Evolutionary conservation across 2,888 invertebrate species (phyloP).

Genomic region (Siphonodentalium dalli): DNA sequence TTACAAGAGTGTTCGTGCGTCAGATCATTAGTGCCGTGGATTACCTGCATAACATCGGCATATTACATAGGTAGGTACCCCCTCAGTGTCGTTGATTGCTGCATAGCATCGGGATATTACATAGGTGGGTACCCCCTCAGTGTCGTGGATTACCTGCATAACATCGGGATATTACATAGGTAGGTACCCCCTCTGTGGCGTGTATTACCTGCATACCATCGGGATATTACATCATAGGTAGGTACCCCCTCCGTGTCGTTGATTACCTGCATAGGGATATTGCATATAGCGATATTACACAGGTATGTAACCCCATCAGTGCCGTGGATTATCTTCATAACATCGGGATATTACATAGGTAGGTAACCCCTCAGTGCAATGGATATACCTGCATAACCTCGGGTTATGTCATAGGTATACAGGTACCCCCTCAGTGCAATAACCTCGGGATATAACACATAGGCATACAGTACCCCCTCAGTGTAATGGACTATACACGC

Average conservation of each 20-base stretch:
- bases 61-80: conserved; percentile 59
- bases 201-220: no score
- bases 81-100: no score
- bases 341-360: conserved; percentile 62
- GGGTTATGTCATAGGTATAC: no score
- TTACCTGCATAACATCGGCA: conserved; percentile 60
- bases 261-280: conserved; percentile 62
- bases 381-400: no score
- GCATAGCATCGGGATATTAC: no score
- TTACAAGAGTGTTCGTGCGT: conserved; percentile 54
- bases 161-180: conserved; percentile 61
- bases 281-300: no score
- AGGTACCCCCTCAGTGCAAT: conserved; percentile 62
- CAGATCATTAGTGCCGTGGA: conserved; percentile 62
- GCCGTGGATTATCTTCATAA: conserved; percentile 62
- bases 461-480: no score
- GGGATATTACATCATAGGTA: no score
- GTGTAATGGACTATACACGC: no score
- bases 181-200: no score
- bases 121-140: no score
- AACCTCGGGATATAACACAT: conserved; percentile 60
- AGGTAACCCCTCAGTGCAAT: no score
- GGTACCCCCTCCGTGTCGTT: conserved; percentile 58
- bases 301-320: conserved; percentile 60
- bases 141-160: conserved; percentile 61